These are phyloP conservation scores for Otocyon megalotis DNA, from an alignment of 2,113 vertebrate genomes.

Conservation along the genomic window DNA sequence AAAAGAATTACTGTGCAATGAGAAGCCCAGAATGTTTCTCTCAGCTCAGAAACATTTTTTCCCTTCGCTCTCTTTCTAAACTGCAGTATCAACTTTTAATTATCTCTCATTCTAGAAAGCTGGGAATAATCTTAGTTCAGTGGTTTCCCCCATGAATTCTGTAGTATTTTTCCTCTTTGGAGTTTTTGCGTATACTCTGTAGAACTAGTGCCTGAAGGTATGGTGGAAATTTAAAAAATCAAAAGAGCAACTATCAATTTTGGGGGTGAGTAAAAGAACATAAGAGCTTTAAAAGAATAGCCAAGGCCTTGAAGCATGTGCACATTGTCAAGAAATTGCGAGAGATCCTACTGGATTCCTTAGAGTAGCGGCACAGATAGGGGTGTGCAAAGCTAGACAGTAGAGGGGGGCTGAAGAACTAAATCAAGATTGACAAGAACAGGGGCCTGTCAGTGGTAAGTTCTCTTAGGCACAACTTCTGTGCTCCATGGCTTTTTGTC, in stretches of 20 bases:
- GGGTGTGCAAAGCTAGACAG: background rate
- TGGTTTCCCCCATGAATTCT: background rate
- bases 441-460: background rate
- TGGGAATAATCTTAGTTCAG: slow-evolving; percentile 14
- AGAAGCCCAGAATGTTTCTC: slow-evolving; percentile 3
- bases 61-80: slow-evolving; percentile 3
- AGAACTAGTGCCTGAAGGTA: background rate
- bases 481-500: background rate
- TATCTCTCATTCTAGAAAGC: slow-evolving; percentile 12
- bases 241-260: background rate
- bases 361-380: background rate
- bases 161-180: background rate
- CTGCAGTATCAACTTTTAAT: slow-evolving; percentile 34
- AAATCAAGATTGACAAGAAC: background rate
- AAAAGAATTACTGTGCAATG: slow-evolving; percentile 23
- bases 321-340: background rate
- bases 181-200: background rate
- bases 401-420: background rate
- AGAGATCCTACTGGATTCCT: background rate
- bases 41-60: slow-evolving; percentile 26
- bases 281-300: background rate
- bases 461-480: background rate
- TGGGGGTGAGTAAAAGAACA: background rate
- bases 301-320: background rate
- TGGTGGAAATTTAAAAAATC: background rate